Evolutionary conservation across 2,113 vertebrate genomes (phyloP).

Genomic region (Eolophus roseicapilla): DNA sequence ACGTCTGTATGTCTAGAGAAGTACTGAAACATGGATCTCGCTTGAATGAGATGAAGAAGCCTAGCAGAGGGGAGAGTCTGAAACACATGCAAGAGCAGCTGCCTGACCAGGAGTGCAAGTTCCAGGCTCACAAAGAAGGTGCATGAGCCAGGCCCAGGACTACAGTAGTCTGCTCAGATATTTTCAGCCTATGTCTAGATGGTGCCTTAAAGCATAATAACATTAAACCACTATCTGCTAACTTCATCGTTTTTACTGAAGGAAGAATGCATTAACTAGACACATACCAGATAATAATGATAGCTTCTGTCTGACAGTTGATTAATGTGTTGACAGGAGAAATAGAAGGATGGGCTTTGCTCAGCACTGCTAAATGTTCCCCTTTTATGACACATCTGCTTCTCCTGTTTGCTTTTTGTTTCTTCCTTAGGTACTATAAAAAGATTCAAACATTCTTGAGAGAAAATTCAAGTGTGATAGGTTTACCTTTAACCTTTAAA

Average conservation of each 20-base stretch:
- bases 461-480: not conserved
- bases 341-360: not conserved
- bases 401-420: not conserved
- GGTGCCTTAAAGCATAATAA: not conserved
- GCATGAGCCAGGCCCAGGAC: not conserved
- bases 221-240: not conserved
- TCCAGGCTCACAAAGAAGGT: not conserved
- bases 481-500: not conserved
- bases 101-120: not conserved
- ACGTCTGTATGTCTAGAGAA: not conserved
- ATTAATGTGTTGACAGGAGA: not conserved
- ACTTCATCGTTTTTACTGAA: not conserved
- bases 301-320: not conserved
- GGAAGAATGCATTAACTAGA: not conserved
- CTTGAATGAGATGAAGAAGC: not conserved
- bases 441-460: not conserved
- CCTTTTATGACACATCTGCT: not conserved
- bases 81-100: not conserved
- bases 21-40: not conserved
- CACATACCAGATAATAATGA: not conserved
- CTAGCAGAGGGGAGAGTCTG: not conserved
- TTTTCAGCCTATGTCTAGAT: not conserved
- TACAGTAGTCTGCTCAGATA: not conserved
- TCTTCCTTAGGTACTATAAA: not conserved
- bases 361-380: not conserved